Base-by-base conservation (phyloP, 2,888 invertebrate species). In the Dynastes maya region DNA sequence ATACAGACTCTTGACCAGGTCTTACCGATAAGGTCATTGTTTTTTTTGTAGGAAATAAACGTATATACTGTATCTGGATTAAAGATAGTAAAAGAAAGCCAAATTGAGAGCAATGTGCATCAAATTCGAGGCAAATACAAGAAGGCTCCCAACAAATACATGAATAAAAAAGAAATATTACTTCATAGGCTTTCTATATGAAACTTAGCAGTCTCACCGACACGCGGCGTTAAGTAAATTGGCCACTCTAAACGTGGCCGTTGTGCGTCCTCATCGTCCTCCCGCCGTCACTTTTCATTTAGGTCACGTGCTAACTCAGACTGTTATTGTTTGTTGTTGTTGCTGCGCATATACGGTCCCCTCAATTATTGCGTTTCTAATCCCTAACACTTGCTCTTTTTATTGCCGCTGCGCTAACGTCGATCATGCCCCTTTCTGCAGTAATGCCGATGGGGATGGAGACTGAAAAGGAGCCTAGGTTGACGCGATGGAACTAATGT, bases 241-340 rank as follows among this genome's bases (percentile, higher is more conserved):
- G 55, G 8, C 64, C 8, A 37, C n/a, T 32, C 32, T 16, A 82
- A 82, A 79, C 79, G 78, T 78, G 76, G 81, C 84, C 85, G 82
- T 29, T 32, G 70, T 22, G 70, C 70, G 32, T 22, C n/a, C 51
- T 53, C 51, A 45, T 45, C 45, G 11, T 45, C 9, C 45, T 45
- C n/a, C 13, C 70, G 77, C 82, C 72, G 82, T 84, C 86, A 84
- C 85, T 87, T 88, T 88, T 88, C 88, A 88, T 88, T 88, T 88
- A 85, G 81, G 87, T 88, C 88, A 88, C 88, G 88, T 88, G 88
- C 84, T 74, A 80, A 79, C 83, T 83, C 80, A 79, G 81, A 81
- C 83, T 82, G 82, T 82, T 84, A 83, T 85, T 84, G 85, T 85
- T 85, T 85, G 84, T 84, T 85, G 83, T 72, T 58, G 72, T 72